Percentiles rank a stretch among this genome's conserved stretches.
These are phyloP conservation scores for Germaria angustata DNA, from an alignment of 2,888 invertebrate genomes.

Conservation along the genomic window DNA sequence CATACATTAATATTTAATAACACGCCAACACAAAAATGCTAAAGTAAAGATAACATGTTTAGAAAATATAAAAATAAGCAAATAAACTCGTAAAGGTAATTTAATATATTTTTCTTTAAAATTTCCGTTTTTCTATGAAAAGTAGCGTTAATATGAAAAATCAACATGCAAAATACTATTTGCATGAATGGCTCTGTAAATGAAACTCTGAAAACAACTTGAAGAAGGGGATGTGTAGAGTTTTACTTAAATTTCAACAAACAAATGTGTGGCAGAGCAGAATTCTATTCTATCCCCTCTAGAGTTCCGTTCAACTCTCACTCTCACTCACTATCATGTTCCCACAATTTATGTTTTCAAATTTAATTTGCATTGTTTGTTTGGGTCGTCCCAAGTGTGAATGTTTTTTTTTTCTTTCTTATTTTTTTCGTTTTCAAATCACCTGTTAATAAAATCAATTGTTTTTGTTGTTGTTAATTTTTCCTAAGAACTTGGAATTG, in stretches of 20 bases:
- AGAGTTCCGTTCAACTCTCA: background rate
- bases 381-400: background rate
- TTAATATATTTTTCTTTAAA: conserved; percentile 47
- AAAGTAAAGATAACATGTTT: background rate
- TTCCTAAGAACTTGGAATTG: background rate
- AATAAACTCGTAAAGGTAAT: conserved; percentile 45
- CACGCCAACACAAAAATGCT: conserved; percentile 48
- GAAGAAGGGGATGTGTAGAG: conserved; percentile 39
- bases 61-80: background rate
- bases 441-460: conserved; percentile 1
- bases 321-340: background rate
- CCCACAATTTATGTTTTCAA: background rate
- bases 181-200: background rate
- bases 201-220: conserved; percentile 6
- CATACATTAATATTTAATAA: conserved; percentile 60
- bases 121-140: conserved; percentile 19
- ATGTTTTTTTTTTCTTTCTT: background rate
- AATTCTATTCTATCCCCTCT: background rate
- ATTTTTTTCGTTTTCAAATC: conserved; percentile 2
- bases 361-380: conserved; percentile 10
- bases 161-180: conserved; percentile 11
- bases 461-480: background rate
- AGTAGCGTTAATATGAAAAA: conserved; percentile 17
- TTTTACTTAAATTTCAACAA: background rate
- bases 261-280: background rate